Conservation (phyloP, 2,888 invertebrate species). For the Cerastis rubricosa region DNA sequence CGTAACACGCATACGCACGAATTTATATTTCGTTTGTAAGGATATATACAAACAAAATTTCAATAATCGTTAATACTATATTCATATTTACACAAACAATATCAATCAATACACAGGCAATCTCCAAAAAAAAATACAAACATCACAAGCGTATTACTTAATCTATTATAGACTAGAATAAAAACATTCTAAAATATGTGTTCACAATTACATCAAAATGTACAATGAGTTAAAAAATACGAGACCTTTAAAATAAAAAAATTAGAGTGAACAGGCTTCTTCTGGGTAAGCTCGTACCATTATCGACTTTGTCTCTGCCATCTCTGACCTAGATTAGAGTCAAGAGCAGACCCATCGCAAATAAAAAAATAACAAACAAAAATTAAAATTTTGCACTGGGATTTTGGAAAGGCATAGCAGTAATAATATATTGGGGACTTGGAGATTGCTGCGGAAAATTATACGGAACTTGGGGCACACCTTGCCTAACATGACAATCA, state of each 20-base stretch:
- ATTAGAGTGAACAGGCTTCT: no score
- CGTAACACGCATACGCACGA: background rate
- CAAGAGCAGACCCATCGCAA: no score
- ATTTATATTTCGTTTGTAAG: rapidly evolving
- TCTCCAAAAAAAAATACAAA: background rate
- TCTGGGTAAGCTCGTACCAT: no score
- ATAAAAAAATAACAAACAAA: background rate
- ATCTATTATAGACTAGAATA: conserved; percentile 8
- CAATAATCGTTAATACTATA: background rate
- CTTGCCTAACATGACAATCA: conserved; percentile 73
- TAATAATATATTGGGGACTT: conserved; percentile 75
- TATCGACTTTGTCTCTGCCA: no score
- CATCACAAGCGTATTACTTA: background rate
- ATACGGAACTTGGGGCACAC: conserved; percentile 46
- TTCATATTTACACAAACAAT: background rate
- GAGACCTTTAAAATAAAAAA: background rate
- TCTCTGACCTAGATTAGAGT: no score
- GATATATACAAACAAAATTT: background rate
- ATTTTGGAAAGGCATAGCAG: conserved; percentile 73
- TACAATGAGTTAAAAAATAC: background rate
- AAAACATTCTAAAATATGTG: conserved; percentile 4
- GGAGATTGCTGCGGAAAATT: conserved; percentile 60
- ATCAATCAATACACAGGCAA: no score
- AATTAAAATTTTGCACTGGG: conserved; percentile 43
- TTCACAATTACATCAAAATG: background rate